Conservation (phyloP, 2,888 invertebrate species). For the Papilio elwesi region DNA sequence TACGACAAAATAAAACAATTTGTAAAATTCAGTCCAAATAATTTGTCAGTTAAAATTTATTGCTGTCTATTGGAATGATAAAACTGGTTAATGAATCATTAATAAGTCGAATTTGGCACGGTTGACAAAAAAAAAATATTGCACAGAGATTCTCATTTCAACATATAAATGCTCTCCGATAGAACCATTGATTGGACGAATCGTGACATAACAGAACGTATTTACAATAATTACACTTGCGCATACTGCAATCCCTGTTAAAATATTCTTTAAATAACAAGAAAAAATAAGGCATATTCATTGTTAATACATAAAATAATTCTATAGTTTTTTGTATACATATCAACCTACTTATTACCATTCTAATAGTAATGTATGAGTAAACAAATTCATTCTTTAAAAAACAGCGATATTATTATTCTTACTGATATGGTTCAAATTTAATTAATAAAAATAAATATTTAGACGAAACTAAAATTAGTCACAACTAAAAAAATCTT, state of each 20-base stretch:
- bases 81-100: conserved; percentile 52
- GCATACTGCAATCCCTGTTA: conserved; percentile 49
- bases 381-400: conserved; percentile 53
- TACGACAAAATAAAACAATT: conserved; percentile 49
- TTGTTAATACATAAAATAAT: conserved; percentile 20
- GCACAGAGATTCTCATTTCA: conserved; percentile 71
- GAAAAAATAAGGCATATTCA: conserved; percentile 1
- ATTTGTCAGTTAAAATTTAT: conserved; percentile 68
- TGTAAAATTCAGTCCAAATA: conserved; percentile 77
- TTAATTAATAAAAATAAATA: conserved; percentile 53
- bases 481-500: conserved; percentile 51
- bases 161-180: conserved; percentile 71
- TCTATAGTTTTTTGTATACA: conserved; percentile 21
- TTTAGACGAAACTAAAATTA: conserved; percentile 48
- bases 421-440: conserved; percentile 66
- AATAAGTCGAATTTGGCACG: conserved; percentile 75
- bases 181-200: conserved; percentile 64
- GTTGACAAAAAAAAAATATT: conserved; percentile 54
- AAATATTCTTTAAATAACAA: conserved; percentile 36
- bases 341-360: conserved; percentile 37
- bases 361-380: conserved; percentile 61
- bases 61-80: conserved; percentile 76
- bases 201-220: conserved; percentile 69
- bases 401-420: conserved; percentile 40
- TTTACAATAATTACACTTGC: conserved; percentile 77